phyloP scores from a whole-genome alignment of 2,888 invertebrate species.

The Patella pellucida region DNA sequence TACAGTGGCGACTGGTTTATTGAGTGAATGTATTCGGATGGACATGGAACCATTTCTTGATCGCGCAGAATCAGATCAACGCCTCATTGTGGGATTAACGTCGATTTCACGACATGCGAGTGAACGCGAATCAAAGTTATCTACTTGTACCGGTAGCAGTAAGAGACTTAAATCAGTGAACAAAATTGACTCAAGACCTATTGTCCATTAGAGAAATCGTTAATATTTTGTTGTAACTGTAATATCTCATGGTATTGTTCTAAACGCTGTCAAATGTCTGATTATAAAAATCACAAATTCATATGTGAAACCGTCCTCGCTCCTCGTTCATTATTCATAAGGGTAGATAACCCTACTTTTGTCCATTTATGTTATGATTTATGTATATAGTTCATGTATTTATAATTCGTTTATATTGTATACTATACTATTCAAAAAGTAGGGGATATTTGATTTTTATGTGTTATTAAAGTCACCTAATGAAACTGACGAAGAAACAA shows the following conservation, averaged over 20 bases:
- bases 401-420: no score
- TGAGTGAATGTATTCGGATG: neutral
- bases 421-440: no score
- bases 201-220: no score
- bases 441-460: no score
- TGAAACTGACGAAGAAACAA: no score
- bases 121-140: neutral
- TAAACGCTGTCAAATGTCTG: neutral
- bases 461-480: no score
- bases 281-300: neutral
- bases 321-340: no score
- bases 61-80: neutral
- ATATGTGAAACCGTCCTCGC: no score
- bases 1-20: slow-evolving; percentile 1
- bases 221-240: no score
- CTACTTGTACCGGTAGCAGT: neutral
- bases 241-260: no score
- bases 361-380: no score
- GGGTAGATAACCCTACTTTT: neutral
- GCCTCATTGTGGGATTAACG: neutral
- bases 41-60: neutral
- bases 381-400: no score
- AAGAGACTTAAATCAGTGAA: neutral
- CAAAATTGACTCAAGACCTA: neutral
- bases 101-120: neutral